Percentiles rank a stretch among this genome's conserved stretches.
Evolutionary conservation across 2,113 vertebrate genomes (phyloP).

Genomic region (human (Homo sapiens)): DNA sequence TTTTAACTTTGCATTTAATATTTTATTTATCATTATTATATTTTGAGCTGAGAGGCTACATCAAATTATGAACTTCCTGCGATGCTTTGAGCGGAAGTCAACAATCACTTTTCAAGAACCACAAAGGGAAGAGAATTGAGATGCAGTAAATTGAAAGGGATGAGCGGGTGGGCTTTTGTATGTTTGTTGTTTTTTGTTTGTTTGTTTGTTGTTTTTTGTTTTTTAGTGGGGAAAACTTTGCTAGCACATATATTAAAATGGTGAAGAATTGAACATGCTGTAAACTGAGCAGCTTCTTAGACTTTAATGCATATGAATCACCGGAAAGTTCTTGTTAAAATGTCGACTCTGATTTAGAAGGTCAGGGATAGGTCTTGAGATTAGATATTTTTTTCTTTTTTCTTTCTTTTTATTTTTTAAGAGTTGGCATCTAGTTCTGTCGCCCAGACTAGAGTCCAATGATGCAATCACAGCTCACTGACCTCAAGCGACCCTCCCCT

Average conservation of each 20-base stretch:
- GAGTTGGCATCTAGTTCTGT: too few relatives aligned
- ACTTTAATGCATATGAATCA: background rate
- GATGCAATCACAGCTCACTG: too few relatives aligned
- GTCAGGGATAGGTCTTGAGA: background rate
- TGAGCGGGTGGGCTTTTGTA: background rate
- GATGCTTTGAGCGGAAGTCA: background rate
- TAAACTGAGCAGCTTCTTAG: background rate
- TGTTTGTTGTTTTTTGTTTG: background rate
- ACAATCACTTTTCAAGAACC: background rate
- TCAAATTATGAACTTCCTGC: background rate
- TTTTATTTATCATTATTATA: background rate
- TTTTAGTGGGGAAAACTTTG: background rate
- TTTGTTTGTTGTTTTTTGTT: background rate
- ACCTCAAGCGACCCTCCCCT: too few relatives aligned
- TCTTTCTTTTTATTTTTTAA: too few relatives aligned
- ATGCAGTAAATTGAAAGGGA: background rate
- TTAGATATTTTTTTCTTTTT: too few relatives aligned
- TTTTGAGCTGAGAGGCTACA: background rate
- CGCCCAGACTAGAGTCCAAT: too few relatives aligned
- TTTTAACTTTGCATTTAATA: background rate
- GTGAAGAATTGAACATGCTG: background rate
- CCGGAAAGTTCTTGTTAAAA: background rate
- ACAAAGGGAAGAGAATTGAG: background rate
- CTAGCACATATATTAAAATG: background rate
- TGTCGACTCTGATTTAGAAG: background rate